Evolutionary conservation across 1,140 invertebrate genomes (phyloP), one percentile per base, ranked within the genome.

Genomic region (Drosophila seguyi): DNA sequence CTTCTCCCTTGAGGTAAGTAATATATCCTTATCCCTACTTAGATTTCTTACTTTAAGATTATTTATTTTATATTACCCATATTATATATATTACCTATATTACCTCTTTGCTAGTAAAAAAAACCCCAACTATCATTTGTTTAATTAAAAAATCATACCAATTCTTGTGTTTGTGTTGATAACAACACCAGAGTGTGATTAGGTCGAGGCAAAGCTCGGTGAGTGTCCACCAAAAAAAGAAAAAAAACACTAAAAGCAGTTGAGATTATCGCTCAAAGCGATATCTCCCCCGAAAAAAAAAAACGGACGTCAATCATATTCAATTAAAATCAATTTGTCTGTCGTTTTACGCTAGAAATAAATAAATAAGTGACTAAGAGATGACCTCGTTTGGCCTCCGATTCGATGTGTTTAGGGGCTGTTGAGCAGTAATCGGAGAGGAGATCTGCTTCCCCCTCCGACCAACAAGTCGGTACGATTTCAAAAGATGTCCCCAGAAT

Each of bases 291-390:
- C 18, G 2, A 18, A 36, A 36, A 2, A 18, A 18, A 50, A 20
- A 62, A 68, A 72, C 47, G 39, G 29, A 76, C 71, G 47, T 79
- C 71, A 83, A 87, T 88, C 75, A 83, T 83, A 88, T 80, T 69
- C 79, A 80, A 87, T 87, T 80, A 87, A 71, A 80, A 50, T 55
- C 53, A 87, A 83, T 86, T 75, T 78, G 60, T 79, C 57, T 39
- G 45, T 78, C 65, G 61, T 82, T 86, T 83, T 60, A 87, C 79
- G 83, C 83, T 68, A 87, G 47, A 87, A 75, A 53, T 66, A 65
- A 73, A 75, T 60, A 77, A 73, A 79, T 88, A 83, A 87, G 61
- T 69, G 67, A 48, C 62, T 66, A 71, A 55, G 22, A 44, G 63
- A 65, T 84, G 81, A 60, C 80, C 75, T 76, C 62, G 74, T 76